These are phyloP conservation scores for Ardeotis arabs DNA, from an alignment of 2,113 vertebrate species.

Conservation along the genomic window DNA sequence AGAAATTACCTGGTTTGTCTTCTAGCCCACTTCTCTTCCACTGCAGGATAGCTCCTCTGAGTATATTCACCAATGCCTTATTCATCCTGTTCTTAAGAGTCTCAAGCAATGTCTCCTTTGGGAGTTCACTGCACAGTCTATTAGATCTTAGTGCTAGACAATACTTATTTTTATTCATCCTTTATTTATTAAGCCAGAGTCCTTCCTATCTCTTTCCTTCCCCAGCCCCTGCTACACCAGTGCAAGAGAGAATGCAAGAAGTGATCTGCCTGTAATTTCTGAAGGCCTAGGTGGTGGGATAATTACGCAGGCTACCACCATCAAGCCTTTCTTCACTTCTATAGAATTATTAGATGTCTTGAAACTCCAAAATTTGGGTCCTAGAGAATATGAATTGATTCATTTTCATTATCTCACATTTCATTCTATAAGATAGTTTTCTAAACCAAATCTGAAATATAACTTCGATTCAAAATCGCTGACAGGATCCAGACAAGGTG, in stretches of 20 bases:
- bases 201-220: not conserved
- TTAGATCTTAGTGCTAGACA: slow-evolving; percentile 18
- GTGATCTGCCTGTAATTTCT: not conserved
- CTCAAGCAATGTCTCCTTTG: slow-evolving; percentile 29
- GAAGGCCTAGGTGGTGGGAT: not conserved
- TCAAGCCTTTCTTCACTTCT: not conserved
- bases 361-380: not conserved
- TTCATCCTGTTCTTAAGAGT: slow-evolving; percentile 46
- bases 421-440: not conserved
- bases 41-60: slow-evolving; percentile 10
- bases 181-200: not conserved
- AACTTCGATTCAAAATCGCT: not conserved
- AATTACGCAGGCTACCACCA: not conserved
- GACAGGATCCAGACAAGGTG: not conserved
- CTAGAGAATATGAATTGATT: not conserved
- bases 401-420: not conserved
- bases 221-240: not conserved
- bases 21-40: not conserved
- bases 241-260: not conserved
- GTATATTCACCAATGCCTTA: slow-evolving; percentile 35
- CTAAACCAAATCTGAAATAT: not conserved
- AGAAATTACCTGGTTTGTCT: slow-evolving; percentile 18
- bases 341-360: not conserved
- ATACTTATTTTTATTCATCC: slow-evolving; percentile 27
- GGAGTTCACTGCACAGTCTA: slow-evolving; percentile 42